Percentiles rank a stretch among this genome's conserved stretches.
Conservation (phyloP, 2,888 invertebrate species). For the Seira ritae region DNA sequence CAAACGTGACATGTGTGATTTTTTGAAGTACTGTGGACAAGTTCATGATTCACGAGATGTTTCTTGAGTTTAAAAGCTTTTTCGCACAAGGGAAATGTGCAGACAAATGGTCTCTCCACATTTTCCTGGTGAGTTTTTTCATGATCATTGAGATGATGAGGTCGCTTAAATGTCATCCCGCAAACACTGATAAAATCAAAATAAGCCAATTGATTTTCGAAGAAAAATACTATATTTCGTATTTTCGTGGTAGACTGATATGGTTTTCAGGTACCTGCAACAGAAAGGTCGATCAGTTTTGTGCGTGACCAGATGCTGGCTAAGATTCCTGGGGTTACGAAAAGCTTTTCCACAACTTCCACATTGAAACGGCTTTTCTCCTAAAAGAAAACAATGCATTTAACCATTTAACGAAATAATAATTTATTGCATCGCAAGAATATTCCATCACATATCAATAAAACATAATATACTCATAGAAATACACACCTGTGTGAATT, state of each 20-base stretch:
- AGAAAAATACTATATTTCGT: slow-evolving; percentile 14
- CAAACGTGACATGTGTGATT: slow-evolving; percentile 52
- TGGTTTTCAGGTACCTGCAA: slow-evolving; percentile 55
- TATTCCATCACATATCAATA: too few relatives aligned
- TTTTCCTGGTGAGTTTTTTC: slow-evolving; percentile 53
- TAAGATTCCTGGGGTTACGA: slow-evolving; percentile 52
- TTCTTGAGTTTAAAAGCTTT: slow-evolving; percentile 60
- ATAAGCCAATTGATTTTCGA: too few relatives aligned
- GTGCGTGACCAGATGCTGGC: slow-evolving; percentile 57
- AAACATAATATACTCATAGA: background rate
- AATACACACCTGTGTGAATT: slow-evolving; percentile 58
- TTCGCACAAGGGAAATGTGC: slow-evolving; percentile 41
- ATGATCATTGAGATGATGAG: slow-evolving; percentile 58
- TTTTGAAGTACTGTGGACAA: slow-evolving; percentile 49
- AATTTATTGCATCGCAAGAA: too few relatives aligned
- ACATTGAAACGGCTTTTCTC: slow-evolving; percentile 43
- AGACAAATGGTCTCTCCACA: slow-evolving; percentile 51
- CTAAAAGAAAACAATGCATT: background rate
- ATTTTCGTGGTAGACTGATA: too few relatives aligned
- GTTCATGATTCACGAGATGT: slow-evolving; percentile 57
- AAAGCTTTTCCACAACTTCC: slow-evolving; percentile 53
- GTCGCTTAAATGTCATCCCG: slow-evolving; percentile 54
- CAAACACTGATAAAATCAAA: slow-evolving; percentile 43
- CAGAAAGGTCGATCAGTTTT: slow-evolving; percentile 61
- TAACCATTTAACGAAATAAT: too few relatives aligned